Evolutionary conservation across 2,888 invertebrate species (phyloP), one percentile per base, ranked within the genome.

Genomic region (Drosophila buzzatii): DNA sequence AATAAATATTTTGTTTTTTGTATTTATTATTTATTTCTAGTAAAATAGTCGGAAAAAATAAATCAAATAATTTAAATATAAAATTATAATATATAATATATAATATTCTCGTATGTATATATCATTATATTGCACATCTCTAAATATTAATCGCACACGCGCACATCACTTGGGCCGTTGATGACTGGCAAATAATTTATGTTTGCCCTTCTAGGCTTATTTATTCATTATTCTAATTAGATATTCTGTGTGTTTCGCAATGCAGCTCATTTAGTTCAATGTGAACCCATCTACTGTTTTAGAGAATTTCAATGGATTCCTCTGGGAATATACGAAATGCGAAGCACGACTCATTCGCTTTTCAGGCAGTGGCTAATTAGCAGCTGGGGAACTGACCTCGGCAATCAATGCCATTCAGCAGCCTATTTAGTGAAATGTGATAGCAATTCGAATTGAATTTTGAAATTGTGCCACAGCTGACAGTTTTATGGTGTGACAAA

Each of bases 391-490:
- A 47, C 37, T 42, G 79, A 27, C 45, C 23, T 16, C 53, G 51
- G 39, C 66, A 69, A 76, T 78, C 70, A 79, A 79, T 68, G 75
- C 42, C 53, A 56, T 68, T 65, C 39, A 41, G 44, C 56, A 18
- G 39, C 9, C 51, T 31, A 57, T 68, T 79, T 41, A 35, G 9
- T 51, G 9, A 41, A 42, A 53, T 63, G 44, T 18, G 57, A 16
- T 14, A 56, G 18, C 33, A 52, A 55, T 66, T 44, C 47, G 59
- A 18, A 10, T 35, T 42, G 33, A 23, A 51, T 47, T 42, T 44
- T n/a, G 14, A 20, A 12, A 41, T 53, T 45, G 58, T 42, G 33
- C 23, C 39, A 8, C 39, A 35, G 62, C 49, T 49, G 82, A 59
- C 74, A 55, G 62, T 63, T 61, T 71, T 59, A 71, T 61, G 35